Percentiles rank a stretch among this genome's conserved stretches.
phyloP scores from a whole-genome alignment of 2,888 invertebrate species.

The Drosophila parthenogenetica region DNA sequence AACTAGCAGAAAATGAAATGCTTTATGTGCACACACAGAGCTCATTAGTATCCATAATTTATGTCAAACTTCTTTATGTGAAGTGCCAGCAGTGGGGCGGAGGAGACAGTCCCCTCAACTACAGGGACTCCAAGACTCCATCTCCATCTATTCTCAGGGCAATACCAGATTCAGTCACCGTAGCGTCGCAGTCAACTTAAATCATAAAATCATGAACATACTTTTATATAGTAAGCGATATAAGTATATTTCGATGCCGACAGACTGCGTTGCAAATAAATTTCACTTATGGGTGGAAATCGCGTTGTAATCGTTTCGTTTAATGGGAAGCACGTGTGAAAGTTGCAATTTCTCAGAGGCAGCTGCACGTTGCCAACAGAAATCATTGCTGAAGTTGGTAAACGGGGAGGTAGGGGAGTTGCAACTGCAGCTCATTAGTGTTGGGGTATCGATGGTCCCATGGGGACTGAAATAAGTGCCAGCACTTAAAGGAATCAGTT shows the following conservation, averaged over 20 bases:
- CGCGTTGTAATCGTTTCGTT: constrained; percentile 80
- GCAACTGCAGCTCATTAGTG: constrained; percentile 74
- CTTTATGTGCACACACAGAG: constrained; percentile 70
- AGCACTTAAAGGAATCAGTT: constrained; percentile 38
- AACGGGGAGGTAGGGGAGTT: constrained; percentile 10
- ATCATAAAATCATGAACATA: constrained; percentile 65
- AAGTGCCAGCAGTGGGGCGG: constrained; percentile 48
- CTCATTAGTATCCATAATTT: constrained; percentile 80
- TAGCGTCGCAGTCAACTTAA: constrained; percentile 55
- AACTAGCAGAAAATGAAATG: constrained; percentile 59
- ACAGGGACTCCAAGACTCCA: constrained; percentile 3
- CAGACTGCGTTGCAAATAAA: constrained; percentile 74
- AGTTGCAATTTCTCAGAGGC: constrained; percentile 68
- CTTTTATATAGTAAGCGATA: constrained; percentile 26
- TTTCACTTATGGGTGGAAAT: constrained; percentile 80
- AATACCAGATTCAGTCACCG: constrained; percentile 25
- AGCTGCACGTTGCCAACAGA: constrained; percentile 28
- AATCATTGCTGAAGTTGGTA: constrained; percentile 4
- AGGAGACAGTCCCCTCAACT: constrained; percentile 2
- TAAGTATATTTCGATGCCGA: constrained; percentile 24
- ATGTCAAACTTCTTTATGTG: constrained; percentile 79
- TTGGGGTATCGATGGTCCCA: constrained; percentile 39
- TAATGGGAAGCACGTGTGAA: constrained; percentile 84
- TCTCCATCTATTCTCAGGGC: constrained; percentile 15
- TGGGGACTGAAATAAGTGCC: constrained; percentile 8